Evolutionary conservation across 2,797 vertebrate species (phyloP).

Genomic region (Pelodytes ibericus): DNA sequence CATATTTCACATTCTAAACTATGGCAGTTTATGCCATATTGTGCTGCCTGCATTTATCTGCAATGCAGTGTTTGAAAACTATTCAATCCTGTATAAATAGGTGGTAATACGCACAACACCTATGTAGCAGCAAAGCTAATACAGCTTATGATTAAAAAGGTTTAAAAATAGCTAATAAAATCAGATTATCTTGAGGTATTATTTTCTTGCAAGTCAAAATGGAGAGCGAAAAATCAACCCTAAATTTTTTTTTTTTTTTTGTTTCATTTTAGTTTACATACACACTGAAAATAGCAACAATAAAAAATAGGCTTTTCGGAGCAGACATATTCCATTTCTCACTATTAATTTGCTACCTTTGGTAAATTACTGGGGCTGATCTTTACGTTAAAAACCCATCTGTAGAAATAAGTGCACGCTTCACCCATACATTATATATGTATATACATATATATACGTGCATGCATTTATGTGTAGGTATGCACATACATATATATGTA

Average conservation of each 20-base stretch:
- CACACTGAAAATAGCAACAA: slow-evolving; percentile 87
- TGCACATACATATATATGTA: slow-evolving; percentile 58
- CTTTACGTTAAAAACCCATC: slow-evolving; percentile 86
- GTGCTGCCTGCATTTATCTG: slow-evolving; percentile 88
- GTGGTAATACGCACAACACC: slow-evolving; percentile 93
- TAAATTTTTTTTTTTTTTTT: slow-evolving; percentile 80
- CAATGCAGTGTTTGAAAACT: slow-evolving; percentile 82
- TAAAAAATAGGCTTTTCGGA: slow-evolving; percentile 86
- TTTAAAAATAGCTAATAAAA: slow-evolving; percentile 93
- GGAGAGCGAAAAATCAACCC: slow-evolving; percentile 84
- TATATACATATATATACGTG: slow-evolving; percentile 64
- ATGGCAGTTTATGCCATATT: slow-evolving; percentile 84
- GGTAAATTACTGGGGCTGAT: slow-evolving; percentile 94
- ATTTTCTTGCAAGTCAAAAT: slow-evolving; percentile 90
- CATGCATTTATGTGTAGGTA: neutral
- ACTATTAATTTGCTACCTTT: slow-evolving; percentile 94
- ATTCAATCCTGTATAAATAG: slow-evolving; percentile 89
- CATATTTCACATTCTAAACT: slow-evolving; percentile 89
- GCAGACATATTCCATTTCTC: slow-evolving; percentile 85
- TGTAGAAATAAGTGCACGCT: slow-evolving; percentile 94
- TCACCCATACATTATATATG: slow-evolving; percentile 72
- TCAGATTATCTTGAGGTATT: slow-evolving; percentile 97
- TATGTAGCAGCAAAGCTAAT: slow-evolving; percentile 99
- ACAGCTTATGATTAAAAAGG: slow-evolving; percentile 95
- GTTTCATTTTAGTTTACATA: slow-evolving; percentile 83